A percentile compares a stretch with the other conserved stretches of the same genome.
phyloP scores from a whole-genome alignment of 2,888 invertebrate species.

The Cylindroiulus punctatus region DNA sequence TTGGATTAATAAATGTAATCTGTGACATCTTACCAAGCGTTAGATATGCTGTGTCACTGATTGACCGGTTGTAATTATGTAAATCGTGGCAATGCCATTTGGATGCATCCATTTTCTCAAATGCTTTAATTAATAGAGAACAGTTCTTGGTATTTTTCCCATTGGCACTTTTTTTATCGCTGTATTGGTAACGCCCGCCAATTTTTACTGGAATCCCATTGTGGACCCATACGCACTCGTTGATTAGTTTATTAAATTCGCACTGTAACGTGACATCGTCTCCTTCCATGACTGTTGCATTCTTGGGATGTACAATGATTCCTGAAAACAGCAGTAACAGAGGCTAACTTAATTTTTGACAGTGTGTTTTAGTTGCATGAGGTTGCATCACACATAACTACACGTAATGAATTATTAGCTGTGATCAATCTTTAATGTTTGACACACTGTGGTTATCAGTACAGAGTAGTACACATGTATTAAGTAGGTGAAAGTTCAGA shows the following conservation, averaged over 20 bases:
- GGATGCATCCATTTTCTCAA: not conserved
- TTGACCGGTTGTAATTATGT: not conserved
- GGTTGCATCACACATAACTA: too few relatives aligned
- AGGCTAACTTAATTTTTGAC: too few relatives aligned
- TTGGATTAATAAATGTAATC: too few relatives aligned
- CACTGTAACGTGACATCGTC: not conserved
- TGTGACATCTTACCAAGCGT: not conserved
- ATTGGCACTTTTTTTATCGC: not conserved
- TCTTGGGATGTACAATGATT: not conserved
- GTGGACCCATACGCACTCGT: not conserved
- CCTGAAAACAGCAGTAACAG: not conserved
- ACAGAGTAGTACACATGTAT: too few relatives aligned
- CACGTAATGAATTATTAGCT: too few relatives aligned
- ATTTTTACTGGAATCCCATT: not conserved
- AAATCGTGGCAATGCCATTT: not conserved
- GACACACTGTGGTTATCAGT: too few relatives aligned
- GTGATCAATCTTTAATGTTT: too few relatives aligned
- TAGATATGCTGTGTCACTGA: not conserved
- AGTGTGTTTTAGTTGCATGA: too few relatives aligned
- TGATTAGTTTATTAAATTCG: not conserved
- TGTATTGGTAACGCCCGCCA: not conserved
- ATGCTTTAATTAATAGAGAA: not conserved
- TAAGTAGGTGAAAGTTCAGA: too few relatives aligned
- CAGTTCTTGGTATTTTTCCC: not conserved
- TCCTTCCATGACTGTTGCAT: not conserved